Evolutionary conservation across 2,888 invertebrate species (phyloP).

Genomic region (Drosophila gaucha): DNA sequence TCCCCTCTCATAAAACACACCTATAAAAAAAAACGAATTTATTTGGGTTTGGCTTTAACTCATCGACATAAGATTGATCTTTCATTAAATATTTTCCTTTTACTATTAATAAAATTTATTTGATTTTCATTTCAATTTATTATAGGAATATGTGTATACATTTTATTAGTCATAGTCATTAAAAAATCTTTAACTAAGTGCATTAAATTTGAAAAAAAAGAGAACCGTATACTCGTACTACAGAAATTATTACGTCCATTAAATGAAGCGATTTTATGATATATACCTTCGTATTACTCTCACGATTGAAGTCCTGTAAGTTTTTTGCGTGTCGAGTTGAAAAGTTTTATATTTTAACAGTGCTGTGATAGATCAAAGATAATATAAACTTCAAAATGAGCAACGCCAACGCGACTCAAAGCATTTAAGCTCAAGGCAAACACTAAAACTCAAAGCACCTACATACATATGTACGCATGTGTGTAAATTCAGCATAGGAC

Average conservation of each 20-base stretch:
- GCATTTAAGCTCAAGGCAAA: too few relatives aligned
- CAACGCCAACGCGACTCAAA: too few relatives aligned
- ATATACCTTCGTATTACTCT: slow-evolving; percentile 44
- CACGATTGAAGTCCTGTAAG: slow-evolving; percentile 61
- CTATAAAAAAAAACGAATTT: slow-evolving; percentile 23
- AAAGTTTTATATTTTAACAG: slow-evolving; percentile 71
- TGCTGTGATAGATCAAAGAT: slow-evolving; percentile 76
- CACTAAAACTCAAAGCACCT: too few relatives aligned
- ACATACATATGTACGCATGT: too few relatives aligned
- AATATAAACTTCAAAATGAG: neutral
- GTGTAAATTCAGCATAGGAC: too few relatives aligned
- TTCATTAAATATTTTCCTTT: slow-evolving; percentile 29
- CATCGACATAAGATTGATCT: slow-evolving; percentile 37
- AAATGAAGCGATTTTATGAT: slow-evolving; percentile 55
- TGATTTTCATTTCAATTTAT: slow-evolving; percentile 60
- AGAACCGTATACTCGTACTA: slow-evolving; percentile 46
- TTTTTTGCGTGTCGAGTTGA: slow-evolving; percentile 67
- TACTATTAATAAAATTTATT: slow-evolving; percentile 41
- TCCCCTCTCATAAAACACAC: slow-evolving; percentile 30
- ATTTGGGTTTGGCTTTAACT: slow-evolving; percentile 38
- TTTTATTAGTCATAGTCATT: slow-evolving; percentile 82
- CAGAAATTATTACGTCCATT: slow-evolving; percentile 67
- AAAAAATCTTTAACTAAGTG: slow-evolving; percentile 56
- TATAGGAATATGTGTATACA: slow-evolving; percentile 84
- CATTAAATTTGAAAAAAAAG: slow-evolving; percentile 63